Evolutionary conservation across 2,113 vertebrate species (phyloP).

Genomic region (Myocastor coypus): DNA sequence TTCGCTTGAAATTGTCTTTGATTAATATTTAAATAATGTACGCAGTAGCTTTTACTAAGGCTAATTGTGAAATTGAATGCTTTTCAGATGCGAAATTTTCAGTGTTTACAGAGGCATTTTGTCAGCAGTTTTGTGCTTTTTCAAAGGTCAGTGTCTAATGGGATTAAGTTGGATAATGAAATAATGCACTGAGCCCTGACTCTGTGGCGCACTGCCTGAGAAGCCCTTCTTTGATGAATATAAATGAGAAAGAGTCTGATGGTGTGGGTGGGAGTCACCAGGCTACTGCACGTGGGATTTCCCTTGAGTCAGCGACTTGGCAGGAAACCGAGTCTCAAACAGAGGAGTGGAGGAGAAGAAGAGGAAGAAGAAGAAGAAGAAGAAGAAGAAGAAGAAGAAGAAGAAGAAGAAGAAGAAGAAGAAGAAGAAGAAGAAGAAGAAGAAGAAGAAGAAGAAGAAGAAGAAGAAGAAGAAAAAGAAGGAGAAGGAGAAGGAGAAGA

Average conservation of each 20-base stretch:
- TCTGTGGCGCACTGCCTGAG: slow-evolving; percentile 75
- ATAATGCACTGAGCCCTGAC: slow-evolving; percentile 84
- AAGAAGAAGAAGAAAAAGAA: slow-evolving; percentile 9
- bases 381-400: neutral
- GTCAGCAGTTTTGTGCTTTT: slow-evolving; percentile 87
- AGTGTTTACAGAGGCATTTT: slow-evolving; percentile 82
- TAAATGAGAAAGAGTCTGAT: slow-evolving; percentile 79
- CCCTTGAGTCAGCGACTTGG: slow-evolving; percentile 63
- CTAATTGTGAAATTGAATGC: slow-evolving; percentile 84
- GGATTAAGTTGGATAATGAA: slow-evolving; percentile 88
- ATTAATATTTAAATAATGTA: slow-evolving; percentile 79
- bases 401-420: neutral
- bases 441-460: neutral
- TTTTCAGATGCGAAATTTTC: slow-evolving; percentile 75
- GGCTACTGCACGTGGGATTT: neutral
- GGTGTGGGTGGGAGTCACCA: neutral
- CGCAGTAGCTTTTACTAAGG: slow-evolving; percentile 74
- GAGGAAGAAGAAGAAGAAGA: neutral
- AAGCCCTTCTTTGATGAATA: slow-evolving; percentile 80
- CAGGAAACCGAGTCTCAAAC: neutral
- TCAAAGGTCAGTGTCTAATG: slow-evolving; percentile 87
- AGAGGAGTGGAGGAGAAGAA: neutral
- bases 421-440: neutral
- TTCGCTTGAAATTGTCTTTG: slow-evolving; percentile 69
- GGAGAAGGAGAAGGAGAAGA: too few species aligned